phyloP scores from a whole-genome alignment of 1,140 invertebrate species.

The Colletes latitarsis region DNA sequence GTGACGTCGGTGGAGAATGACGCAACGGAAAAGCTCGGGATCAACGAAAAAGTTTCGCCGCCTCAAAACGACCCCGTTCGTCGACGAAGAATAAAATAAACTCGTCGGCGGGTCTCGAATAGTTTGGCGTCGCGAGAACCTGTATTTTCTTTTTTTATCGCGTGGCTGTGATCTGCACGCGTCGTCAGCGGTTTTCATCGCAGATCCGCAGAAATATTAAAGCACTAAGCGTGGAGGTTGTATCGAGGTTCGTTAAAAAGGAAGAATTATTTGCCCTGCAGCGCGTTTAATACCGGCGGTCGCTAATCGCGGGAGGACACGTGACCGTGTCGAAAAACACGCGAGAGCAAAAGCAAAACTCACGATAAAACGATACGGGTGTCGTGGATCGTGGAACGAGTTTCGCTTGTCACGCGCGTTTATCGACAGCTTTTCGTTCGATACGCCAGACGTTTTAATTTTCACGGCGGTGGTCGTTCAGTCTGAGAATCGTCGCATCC shows the following conservation, averaged over 20 bases:
- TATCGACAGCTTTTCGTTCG: not conserved
- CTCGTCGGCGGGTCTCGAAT: too few relatives aligned
- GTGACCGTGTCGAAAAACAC: constrained; percentile 51
- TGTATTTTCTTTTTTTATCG: constrained; percentile 4
- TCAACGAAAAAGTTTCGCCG: too few relatives aligned
- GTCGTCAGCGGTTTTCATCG: not conserved
- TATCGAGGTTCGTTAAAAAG: constrained; percentile 37
- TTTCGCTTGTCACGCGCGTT: not conserved
- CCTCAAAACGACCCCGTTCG: too few relatives aligned
- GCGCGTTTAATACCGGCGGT: constrained; percentile 13
- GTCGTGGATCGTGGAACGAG: not conserved
- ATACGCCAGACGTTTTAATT: not conserved
- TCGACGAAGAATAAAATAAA: too few relatives aligned
- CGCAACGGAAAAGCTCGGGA: too few relatives aligned
- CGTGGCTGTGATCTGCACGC: not conserved
- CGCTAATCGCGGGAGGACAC: constrained; percentile 44
- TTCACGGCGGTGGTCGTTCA: not conserved
- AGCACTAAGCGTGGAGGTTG: not conserved
- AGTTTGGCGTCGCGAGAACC: not conserved
- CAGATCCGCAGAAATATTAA: not conserved
- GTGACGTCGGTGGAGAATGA: too few relatives aligned
- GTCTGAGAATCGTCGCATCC: not conserved
- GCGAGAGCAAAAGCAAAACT: constrained; percentile 2
- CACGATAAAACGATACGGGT: constrained; percentile 4
- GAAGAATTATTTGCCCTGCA: constrained; percentile 23